Conservation (phyloP, 1,140 invertebrate species). For the Aphelenchoides avenae region DNA sequence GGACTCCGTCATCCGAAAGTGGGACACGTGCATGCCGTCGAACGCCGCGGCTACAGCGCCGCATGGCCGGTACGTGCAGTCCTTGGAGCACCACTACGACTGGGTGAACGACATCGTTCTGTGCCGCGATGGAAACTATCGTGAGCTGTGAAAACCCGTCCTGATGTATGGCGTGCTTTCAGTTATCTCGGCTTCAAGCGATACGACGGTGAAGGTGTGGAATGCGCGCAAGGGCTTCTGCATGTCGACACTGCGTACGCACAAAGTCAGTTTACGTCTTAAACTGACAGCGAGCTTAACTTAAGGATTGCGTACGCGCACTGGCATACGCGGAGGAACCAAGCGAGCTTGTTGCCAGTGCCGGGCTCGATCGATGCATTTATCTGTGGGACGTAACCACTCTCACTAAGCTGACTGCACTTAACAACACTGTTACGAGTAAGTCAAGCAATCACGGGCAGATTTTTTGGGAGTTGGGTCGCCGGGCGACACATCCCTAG, state of each 20-base stretch:
- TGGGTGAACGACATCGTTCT: slow-evolving; percentile 99
- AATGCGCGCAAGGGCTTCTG: slow-evolving; percentile 72
- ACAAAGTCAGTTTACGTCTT: slow-evolving; percentile 67
- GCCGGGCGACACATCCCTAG: too few species aligned
- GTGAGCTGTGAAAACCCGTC: slow-evolving; percentile 62
- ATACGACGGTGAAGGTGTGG: slow-evolving; percentile 99
- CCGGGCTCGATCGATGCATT: slow-evolving; percentile 90
- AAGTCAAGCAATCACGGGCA: not conserved
- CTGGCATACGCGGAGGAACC: slow-evolving; percentile 92
- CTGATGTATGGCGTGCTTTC: slow-evolving; percentile 57
- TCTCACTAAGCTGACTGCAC: slow-evolving; percentile 88
- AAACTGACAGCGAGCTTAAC: slow-evolving; percentile 8
- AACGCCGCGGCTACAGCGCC: not conserved
- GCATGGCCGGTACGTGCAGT: slow-evolving; percentile 65
- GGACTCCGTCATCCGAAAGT: slow-evolving; percentile 95
- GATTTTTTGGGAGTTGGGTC: too few species aligned
- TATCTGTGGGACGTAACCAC: slow-evolving; percentile 99
- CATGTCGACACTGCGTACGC: slow-evolving; percentile 91
- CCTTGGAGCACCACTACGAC: slow-evolving; percentile 88
- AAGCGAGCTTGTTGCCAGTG: slow-evolving; percentile 86
- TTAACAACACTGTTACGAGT: slow-evolving; percentile 98
- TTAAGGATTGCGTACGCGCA: slow-evolving; percentile 88
- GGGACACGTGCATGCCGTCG: too few species aligned
- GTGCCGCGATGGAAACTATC: slow-evolving; percentile 89
- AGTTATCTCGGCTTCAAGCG: slow-evolving; percentile 97